Percentiles rank a stretch among this genome's conserved stretches.
Conservation (phyloP, 92 coral and sea anemone species). For the Epizoanthus illoricatus region DNA sequence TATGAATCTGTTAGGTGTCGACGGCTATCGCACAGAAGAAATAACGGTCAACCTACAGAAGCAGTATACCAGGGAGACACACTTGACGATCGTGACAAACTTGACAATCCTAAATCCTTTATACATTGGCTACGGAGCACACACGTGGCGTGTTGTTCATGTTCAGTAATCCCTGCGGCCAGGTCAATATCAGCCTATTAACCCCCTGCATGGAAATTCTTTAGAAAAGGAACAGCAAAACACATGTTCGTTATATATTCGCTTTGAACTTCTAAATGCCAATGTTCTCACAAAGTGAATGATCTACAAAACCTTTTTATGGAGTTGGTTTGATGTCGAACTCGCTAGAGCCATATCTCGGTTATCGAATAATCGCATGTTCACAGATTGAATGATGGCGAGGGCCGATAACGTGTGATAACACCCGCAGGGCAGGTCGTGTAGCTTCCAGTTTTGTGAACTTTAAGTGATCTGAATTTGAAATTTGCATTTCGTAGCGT, state of each 20-base stretch:
- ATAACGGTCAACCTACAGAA: too few relatives aligned
- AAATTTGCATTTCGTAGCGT: not conserved
- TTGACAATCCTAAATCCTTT: not conserved
- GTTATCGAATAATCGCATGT: not conserved
- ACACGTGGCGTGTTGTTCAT: not conserved
- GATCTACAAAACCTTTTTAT: not conserved
- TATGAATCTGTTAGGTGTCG: too few relatives aligned
- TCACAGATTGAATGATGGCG: not conserved
- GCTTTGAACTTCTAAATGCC: not conserved
- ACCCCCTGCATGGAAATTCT: constrained; percentile 28
- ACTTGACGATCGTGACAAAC: too few relatives aligned
- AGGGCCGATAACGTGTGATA: constrained; percentile 13
- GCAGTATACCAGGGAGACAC: too few relatives aligned
- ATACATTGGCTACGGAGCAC: not conserved
- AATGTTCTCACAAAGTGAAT: not conserved
- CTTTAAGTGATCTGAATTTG: not conserved
- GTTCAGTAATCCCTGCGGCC: not conserved
- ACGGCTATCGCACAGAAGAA: too few relatives aligned
- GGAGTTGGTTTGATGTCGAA: not conserved
- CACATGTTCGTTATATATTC: not conserved
- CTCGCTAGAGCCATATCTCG: not conserved
- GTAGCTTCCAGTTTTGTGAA: too few relatives aligned
- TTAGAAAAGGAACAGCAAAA: not conserved
- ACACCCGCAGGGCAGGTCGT: constrained; percentile 10
- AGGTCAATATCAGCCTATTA: constrained; percentile 6